Percentiles rank a stretch among this genome's conserved stretches.
phyloP scores from a whole-genome alignment of 2,113 vertebrate species.

The Collichthys lucidus region DNA sequence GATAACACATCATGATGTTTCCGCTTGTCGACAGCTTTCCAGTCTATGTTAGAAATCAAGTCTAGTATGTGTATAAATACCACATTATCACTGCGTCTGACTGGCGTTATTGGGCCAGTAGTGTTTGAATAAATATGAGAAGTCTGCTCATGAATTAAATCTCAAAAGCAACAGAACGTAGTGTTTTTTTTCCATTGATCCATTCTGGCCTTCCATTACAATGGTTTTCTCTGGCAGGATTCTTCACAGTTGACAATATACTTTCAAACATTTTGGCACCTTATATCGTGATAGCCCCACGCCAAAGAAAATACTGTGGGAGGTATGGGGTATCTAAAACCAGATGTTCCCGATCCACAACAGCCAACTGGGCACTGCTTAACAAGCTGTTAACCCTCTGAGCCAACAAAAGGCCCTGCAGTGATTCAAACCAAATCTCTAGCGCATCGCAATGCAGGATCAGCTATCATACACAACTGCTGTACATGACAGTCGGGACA shows the following conservation, averaged over 20 bases:
- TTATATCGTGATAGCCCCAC: constrained; percentile 15
- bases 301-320: constrained; percentile 69
- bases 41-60: background rate
- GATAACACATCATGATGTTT: background rate
- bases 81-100: background rate
- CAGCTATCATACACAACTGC: constrained; percentile 4
- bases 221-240: constrained; percentile 72
- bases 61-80: background rate
- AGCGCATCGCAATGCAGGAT: background rate
- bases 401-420: constrained; percentile 43
- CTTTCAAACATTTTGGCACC: constrained; percentile 57
- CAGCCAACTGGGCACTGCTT: constrained; percentile 62
- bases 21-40: background rate
- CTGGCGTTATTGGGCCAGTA: background rate
- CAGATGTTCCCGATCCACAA: constrained; percentile 67
- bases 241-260: constrained; percentile 59
- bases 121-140: constrained; percentile 46
- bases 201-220: constrained; percentile 55
- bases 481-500: background rate
- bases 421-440: constrained; percentile 30
- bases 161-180: constrained; percentile 14
- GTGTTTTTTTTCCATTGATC: constrained; percentile 50
- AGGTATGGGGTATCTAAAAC: constrained; percentile 60
- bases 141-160: constrained; percentile 44
- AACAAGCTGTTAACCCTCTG: constrained; percentile 55